Evolutionary conservation across 2,113 vertebrate genomes (phyloP).

Genomic region (Numenius arquata): DNA sequence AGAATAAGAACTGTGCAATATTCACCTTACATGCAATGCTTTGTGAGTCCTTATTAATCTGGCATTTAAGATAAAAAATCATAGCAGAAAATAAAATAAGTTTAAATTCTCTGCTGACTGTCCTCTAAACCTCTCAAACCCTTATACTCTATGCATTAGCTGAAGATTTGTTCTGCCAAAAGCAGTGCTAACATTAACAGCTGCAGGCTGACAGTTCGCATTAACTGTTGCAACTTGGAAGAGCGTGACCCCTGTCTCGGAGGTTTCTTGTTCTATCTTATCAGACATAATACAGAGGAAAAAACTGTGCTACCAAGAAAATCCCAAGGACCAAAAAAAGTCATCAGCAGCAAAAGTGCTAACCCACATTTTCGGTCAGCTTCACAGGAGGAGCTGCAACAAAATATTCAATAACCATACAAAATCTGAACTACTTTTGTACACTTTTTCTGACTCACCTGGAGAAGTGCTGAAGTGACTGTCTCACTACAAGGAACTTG

Average conservation of each 20-base stretch:
- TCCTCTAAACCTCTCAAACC: conserved; percentile 34
- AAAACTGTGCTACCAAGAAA: conserved; percentile 32
- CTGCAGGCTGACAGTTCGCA: conserved; percentile 62
- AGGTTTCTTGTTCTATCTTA: conserved; percentile 52
- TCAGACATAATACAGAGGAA: conserved; percentile 41
- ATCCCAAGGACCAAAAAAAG: conserved; percentile 52
- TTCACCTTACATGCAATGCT: background rate
- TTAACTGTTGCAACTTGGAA: conserved; percentile 37
- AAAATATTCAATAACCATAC: background rate
- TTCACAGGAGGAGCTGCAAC: background rate
- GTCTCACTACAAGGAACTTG: background rate
- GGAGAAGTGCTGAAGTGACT: conserved; percentile 5
- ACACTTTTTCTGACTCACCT: background rate
- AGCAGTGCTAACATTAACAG: conserved; percentile 41
- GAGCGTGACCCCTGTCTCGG: conserved; percentile 45
- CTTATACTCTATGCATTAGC: background rate
- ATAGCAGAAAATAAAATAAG: background rate
- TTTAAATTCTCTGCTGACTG: conserved; percentile 15
- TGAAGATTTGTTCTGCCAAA: conserved; percentile 55
- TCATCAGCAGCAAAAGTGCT: conserved; percentile 16
- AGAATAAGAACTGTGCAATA: background rate
- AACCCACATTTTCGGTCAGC: background rate
- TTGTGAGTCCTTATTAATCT: background rate
- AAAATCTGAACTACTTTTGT: background rate
- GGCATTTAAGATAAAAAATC: background rate